Evolutionary conservation across 2,797 vertebrate species (phyloP), one percentile per base, ranked within the genome.

Genomic region (Pterois miles): DNA sequence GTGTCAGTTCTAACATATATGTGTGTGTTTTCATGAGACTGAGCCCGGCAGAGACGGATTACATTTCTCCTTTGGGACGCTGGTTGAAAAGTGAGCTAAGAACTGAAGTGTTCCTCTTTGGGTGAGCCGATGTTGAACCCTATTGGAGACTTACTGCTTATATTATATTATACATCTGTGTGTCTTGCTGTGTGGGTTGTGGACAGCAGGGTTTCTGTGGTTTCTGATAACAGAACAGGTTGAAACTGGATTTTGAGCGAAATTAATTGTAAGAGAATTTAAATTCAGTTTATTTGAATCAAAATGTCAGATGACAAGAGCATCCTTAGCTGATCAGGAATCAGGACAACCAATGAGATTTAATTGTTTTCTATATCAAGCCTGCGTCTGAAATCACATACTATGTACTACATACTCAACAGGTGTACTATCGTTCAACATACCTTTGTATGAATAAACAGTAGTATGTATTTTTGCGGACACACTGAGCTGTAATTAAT

Each of bases 1-100:
- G 57, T 29, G 65, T 76, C 25, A 33, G 31, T 27, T 71, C 52
- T 36, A 33, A 27, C 52, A 46, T 46, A 48, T 16, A 6, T 2
- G 8, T 64, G 8, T 64, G 14, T 71, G 23, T 69, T 82, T 84
- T 72, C 59, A 81, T 74, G 62, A 69, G 38, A 54, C 14, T 46
- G 57, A 80, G 31, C 18, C 12, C 40, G 12, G 3, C 20, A 53
- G 57, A 40, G 22, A 60, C 27, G 56, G 65, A 67, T 80, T 67
- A 22, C 3, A 8, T 77, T 34, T 59, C 57, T 85, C 57, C 4
- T 69, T 25, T 33, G 57, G 38, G 57, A 63, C 5, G 4, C 18
- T 12, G 48, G 53, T 68, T 84, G 58, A 72, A 76, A 60, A 71
- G 14, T 66, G 62, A 78, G 59, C 63, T 66, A 12, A 65, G 11